Base-by-base conservation (phyloP, 37 sponge, comb jelly and placozoan genomes). In the Crambe crambe region DNA sequence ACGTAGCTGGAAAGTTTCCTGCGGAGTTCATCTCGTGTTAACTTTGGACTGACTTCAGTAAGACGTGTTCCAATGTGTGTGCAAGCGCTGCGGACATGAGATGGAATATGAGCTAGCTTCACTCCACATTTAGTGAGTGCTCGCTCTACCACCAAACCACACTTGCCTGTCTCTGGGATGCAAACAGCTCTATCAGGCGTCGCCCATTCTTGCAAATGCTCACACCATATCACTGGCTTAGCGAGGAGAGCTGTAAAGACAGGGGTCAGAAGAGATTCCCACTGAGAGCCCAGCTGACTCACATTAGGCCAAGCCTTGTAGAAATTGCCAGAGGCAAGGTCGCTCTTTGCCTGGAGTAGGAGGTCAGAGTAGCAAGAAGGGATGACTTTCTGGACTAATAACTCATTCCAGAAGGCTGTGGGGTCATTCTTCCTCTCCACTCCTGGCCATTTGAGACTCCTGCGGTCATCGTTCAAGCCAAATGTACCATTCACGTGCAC, bases 331-430 rank as follows among this genome's bases (percentile, higher is more conserved):
- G 43, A 31, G 18, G 44, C 3, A 35, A 65, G 35, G 3, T 42
- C 29, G 32, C 57, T 68, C 34, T 74, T 73, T 42, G 70, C 66
- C 38, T 80, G 67, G 18, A 67, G 15, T 2, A 87, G 77, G 12
- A 87, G 80, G 23, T 4, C 23, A 22, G 60, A 68, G 73, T 83
- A 89, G 38, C 84, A 89, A 17, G 79, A 77, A 39, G 88, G 88
- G 20, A 87, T 41, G 31, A 80, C 40, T 18, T 81, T n/a, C 2
- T 23, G 42, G 10, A 86, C 79, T 21, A 86, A 86, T 9, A 86
- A 26, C 21, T 75, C 41, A 38, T 90, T 90, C 91, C 91, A 90
- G 0, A 86, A 22, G 32, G 87, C 87, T 35, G 62, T 36, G n/a
- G 42, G 70, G 41, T 81, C 83, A 70, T 85, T 77, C 38, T 42